Evolutionary conservation across 2,797 vertebrate species (phyloP).

Genomic region (Huso huso): DNA sequence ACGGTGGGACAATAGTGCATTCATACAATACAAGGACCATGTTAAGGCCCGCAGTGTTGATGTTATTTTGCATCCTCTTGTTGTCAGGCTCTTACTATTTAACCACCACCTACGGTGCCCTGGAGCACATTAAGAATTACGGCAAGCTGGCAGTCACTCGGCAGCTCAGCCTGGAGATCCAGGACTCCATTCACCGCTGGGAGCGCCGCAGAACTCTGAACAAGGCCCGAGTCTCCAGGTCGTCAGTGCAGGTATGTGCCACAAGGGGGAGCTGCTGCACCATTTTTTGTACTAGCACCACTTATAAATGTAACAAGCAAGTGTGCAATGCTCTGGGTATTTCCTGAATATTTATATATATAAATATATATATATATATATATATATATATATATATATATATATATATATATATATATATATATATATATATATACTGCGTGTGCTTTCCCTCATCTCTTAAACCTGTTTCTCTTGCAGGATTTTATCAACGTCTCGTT

Average conservation of each 20-base stretch:
- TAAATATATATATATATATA: not conserved
- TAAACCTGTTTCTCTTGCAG: constrained; percentile 40
- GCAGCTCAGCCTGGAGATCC: constrained; percentile 86
- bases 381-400: constrained; percentile 6
- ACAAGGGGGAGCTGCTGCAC: not conserved
- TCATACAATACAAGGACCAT: too few species aligned
- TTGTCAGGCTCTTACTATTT: constrained; percentile 87
- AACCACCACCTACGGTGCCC: constrained; percentile 88
- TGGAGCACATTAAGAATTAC: constrained; percentile 90
- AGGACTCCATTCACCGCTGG: constrained; percentile 96
- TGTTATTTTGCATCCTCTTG: not conserved
- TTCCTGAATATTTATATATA: too few species aligned
- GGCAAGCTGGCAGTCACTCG: constrained; percentile 81
- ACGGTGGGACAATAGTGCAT: too few species aligned
- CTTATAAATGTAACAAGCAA: too few species aligned
- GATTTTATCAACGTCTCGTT: constrained; percentile 89
- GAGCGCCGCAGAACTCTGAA: constrained; percentile 86
- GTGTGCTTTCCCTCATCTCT: not conserved
- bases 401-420: not conserved
- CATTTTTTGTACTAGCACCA: too few species aligned
- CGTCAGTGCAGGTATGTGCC: constrained; percentile 71
- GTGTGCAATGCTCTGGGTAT: too few species aligned
- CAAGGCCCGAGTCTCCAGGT: constrained; percentile 69
- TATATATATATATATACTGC: not conserved
- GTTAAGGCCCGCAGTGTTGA: too few species aligned